phyloP scores from a whole-genome alignment of 2,113 vertebrate genomes.

The Glaucidium brasilianum region DNA sequence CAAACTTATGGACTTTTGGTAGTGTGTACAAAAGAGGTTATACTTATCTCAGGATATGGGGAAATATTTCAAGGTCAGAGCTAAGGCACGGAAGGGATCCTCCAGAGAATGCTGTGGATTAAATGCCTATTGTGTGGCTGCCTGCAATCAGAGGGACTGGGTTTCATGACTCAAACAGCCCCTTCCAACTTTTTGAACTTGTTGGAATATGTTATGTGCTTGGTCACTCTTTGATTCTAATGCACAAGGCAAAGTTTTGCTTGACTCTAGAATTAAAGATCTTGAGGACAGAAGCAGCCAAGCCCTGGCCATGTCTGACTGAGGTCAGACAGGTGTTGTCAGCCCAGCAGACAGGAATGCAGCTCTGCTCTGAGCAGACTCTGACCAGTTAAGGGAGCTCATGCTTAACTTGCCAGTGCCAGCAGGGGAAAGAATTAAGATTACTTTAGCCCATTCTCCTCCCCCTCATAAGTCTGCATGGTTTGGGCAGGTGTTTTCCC shows the following conservation, averaged over 20 bases:
- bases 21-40: neutral
- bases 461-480: neutral
- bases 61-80: neutral
- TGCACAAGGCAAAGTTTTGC: neutral
- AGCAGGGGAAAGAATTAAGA: neutral
- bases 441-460: neutral
- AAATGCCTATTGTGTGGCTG: neutral
- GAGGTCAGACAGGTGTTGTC: neutral
- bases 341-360: neutral
- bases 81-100: neutral
- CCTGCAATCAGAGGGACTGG: neutral
- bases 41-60: neutral
- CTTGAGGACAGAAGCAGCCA: neutral
- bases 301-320: neutral
- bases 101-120: neutral
- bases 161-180: neutral
- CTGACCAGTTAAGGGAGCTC: accelerated
- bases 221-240: neutral
- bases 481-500: neutral
- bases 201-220: neutral
- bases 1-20: neutral
- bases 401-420: neutral
- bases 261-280: neutral
- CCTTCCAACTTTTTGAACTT: neutral
- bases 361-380: neutral